Evolutionary conservation across 2,888 invertebrate species (phyloP), one percentile per base, ranked within the genome.

Genomic region (Emmelina monodactyla): DNA sequence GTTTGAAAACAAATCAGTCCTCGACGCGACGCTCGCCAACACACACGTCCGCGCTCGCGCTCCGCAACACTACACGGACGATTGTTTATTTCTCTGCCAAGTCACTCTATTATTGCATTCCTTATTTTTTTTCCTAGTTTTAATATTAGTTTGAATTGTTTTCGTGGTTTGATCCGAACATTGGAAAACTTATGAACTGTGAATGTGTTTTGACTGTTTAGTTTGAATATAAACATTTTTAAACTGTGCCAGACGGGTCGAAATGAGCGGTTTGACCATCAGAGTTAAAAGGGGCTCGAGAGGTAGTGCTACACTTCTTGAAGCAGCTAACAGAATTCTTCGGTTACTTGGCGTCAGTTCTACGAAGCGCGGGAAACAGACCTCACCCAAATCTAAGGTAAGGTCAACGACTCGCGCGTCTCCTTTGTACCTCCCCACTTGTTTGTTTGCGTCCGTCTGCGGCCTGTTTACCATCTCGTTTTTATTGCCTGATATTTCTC

Each of bases 251-350:
- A 60, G 62, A 58, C 61, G 61, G 65, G 59, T 69, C 78, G 81
- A 73, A 68, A 81, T 81, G 81, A 81, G 79, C 59, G 78, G 76
- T 68, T 72, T 80, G 79, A 73, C 78, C 65, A 69, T 69, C 58
- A 76, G 76, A 69, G 73, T 75, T 51, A 80, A 81, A 72, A 67
- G 81, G 62, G 76, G 81, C 62, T 81, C 81, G 65, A 71, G 80
- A 64, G 80, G 81, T 53, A 79, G 80, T 64, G 80, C 76, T 44
- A 80, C 80, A 60, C 75, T 81, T 55, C 64, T 81, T 40, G 81
- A 79, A 59, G 80, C 81, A 58, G 81, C 80, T 38, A 79, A 80
- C 69, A 78, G 80, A 62, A 81, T 81, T 69, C 70, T 81, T 45
- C 69, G 80, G 51, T 55, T 81, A 53, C 72, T 81, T 46, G 81